These are phyloP conservation scores for Drosophila jambulina DNA, from an alignment of 1,140 invertebrate species.

Conservation along the genomic window DNA sequence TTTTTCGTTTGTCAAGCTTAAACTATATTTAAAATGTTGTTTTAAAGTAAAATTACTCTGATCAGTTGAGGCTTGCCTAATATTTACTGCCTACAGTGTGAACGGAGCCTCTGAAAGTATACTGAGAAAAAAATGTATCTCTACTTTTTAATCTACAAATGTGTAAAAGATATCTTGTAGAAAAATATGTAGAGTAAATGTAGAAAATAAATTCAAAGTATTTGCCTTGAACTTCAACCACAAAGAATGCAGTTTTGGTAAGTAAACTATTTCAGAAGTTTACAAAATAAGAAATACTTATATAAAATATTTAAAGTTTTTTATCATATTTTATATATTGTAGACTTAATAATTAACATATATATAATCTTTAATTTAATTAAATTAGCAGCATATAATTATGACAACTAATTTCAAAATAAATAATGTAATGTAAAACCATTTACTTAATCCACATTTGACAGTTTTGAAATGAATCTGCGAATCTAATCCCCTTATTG, in stretches of 20 bases:
- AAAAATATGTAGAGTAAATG: background rate
- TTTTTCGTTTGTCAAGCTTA: background rate
- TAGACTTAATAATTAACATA: too few species aligned
- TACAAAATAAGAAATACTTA: background rate
- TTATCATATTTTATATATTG: background rate
- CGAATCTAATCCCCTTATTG: background rate
- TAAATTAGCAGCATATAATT: background rate
- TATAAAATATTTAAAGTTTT: background rate
- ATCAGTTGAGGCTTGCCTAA: background rate
- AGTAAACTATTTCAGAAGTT: background rate
- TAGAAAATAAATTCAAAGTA: background rate
- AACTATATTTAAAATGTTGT: background rate
- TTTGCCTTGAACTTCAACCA: slow-evolving; percentile 1
- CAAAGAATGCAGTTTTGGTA: too few species aligned
- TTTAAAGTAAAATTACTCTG: background rate
- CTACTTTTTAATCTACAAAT: background rate
- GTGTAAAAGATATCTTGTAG: background rate
- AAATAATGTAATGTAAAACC: background rate
- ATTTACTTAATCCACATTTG: background rate
- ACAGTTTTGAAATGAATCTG: background rate
- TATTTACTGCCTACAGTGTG: slow-evolving; percentile 17
- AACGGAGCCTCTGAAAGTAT: slow-evolving; percentile 31
- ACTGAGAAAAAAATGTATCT: slow-evolving; percentile 5
- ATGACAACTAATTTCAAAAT: background rate
- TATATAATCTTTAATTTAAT: background rate